These are phyloP conservation scores for Capra hircus DNA, from an alignment of 2,113 vertebrate genomes.

Conservation along the genomic window DNA sequence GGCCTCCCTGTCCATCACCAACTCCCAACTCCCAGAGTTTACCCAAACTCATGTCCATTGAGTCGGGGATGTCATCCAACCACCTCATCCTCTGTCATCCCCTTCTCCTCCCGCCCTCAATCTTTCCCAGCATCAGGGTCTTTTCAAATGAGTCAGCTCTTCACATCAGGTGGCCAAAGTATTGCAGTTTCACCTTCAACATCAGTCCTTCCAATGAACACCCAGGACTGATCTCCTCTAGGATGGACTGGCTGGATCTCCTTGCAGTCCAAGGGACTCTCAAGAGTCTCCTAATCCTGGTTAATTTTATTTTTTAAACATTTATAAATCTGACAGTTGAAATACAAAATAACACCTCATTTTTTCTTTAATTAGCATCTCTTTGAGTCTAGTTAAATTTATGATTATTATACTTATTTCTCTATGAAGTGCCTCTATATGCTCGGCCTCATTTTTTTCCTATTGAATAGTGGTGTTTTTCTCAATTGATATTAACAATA, in stretches of 20 bases:
- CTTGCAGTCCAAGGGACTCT: not conserved
- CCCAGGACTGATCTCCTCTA: not conserved
- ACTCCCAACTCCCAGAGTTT: not conserved
- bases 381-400: not conserved
- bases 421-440: not conserved
- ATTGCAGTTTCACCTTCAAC: not conserved
- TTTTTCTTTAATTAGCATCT: not conserved
- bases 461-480: not conserved
- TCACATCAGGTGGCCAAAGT: not conserved
- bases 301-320: not conserved
- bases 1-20: not conserved
- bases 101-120: not conserved
- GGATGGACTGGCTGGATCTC: not conserved
- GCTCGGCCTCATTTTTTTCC: not conserved
- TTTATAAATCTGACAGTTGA: not conserved
- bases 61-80: not conserved
- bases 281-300: not conserved
- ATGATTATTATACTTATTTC: not conserved
- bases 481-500: not conserved
- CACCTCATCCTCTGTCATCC: not conserved
- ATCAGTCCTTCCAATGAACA: not conserved
- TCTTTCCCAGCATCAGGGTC: not conserved
- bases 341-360: not conserved
- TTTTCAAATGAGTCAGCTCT: not conserved
- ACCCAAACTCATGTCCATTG: not conserved